These are phyloP conservation scores for Heteronetta atricapilla DNA, from an alignment of 2,113 vertebrate genomes.

Conservation along the genomic window DNA sequence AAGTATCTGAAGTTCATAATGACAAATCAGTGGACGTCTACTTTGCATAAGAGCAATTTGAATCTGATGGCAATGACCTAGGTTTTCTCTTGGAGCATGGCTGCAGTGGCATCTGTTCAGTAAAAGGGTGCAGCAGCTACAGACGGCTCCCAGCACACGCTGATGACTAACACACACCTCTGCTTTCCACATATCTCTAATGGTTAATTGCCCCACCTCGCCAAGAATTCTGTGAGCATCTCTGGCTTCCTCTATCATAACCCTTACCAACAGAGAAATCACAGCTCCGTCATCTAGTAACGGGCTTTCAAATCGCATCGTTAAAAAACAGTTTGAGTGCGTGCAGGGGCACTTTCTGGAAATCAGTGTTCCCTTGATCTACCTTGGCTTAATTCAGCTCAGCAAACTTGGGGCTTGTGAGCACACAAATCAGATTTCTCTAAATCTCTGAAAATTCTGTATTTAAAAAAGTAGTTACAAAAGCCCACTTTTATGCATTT, in stretches of 20 bases:
- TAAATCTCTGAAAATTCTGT: not conserved
- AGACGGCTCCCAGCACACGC: not conserved
- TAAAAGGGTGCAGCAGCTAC: not conserved
- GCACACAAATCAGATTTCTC: not conserved
- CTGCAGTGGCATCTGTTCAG: not conserved
- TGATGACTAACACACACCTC: not conserved
- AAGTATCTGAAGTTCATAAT: not conserved
- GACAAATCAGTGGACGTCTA: not conserved
- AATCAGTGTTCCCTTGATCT: not conserved
- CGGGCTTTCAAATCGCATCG: not conserved
- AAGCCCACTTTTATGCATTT: not conserved
- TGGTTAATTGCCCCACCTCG: not conserved
- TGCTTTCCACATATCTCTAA: not conserved
- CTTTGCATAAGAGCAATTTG: fast-evolving
- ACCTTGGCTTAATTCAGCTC: not conserved
- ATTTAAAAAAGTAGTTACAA: not conserved
- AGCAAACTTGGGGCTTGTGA: not conserved
- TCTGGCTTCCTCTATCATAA: not conserved
- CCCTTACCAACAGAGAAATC: not conserved
- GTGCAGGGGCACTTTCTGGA: not conserved
- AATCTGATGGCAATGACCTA: not conserved
- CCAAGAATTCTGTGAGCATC: not conserved
- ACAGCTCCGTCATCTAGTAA: not conserved
- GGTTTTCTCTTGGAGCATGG: not conserved
- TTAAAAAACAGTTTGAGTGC: not conserved